phyloP scores from a whole-genome alignment of 2,113 vertebrate genomes.

The Myrmophylax atrothorax region DNA sequence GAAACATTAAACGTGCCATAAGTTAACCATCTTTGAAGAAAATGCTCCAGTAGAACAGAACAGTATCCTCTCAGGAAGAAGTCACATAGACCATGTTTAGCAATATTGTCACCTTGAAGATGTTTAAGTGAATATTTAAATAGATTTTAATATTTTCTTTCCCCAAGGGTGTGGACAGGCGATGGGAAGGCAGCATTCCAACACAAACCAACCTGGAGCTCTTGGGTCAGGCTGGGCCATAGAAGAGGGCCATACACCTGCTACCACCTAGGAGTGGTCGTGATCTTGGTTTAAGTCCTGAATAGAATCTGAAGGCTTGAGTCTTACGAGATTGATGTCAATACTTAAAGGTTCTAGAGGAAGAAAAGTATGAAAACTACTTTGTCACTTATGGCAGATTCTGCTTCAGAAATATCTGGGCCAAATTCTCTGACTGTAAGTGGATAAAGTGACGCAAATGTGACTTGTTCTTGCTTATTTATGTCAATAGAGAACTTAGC shows the following conservation, averaged over 20 bases:
- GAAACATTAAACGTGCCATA: not conserved
- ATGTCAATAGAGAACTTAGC: not conserved
- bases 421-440: not conserved
- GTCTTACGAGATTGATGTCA: not conserved
- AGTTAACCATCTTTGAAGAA: not conserved
- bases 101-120: not conserved
- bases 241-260: not conserved
- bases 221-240: not conserved
- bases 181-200: not conserved
- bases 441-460: not conserved
- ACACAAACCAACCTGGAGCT: not conserved
- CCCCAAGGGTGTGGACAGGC: not conserved
- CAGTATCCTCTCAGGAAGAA: not conserved
- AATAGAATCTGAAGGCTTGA: not conserved
- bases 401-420: slow-evolving; percentile 14
- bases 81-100: not conserved
- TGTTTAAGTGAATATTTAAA: not conserved
- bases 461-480: not conserved
- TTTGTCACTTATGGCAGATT: not conserved
- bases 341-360: not conserved
- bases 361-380: not conserved
- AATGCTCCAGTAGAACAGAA: not conserved
- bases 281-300: not conserved
- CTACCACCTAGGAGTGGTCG: not conserved
- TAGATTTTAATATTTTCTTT: not conserved